Evolutionary conservation across 1,140 invertebrate genomes (phyloP).

Genomic region (Mamestra configurata): DNA sequence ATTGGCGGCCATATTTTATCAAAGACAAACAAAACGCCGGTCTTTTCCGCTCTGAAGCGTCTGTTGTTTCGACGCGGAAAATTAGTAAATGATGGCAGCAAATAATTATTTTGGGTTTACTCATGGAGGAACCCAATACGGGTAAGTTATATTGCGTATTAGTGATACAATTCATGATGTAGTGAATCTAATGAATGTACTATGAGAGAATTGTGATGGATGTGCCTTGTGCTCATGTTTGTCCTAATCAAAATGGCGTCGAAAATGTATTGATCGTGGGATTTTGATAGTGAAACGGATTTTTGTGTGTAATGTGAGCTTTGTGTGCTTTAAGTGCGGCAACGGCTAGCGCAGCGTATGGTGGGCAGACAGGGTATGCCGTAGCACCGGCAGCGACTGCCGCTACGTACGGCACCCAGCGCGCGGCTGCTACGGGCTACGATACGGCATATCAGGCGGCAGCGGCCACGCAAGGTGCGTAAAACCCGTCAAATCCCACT

Average conservation of each 20-base stretch:
- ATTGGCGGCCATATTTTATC: conserved; percentile 73
- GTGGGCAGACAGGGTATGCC: conserved; percentile 94
- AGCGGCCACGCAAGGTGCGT: conserved; percentile 91
- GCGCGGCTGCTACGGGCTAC: conserved; percentile 92
- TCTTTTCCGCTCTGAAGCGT: conserved; percentile 82
- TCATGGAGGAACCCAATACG: conserved; percentile 96
- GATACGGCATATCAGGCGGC: conserved; percentile 93
- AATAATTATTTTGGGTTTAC: conserved; percentile 98
- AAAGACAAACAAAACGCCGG: conserved; percentile 83
- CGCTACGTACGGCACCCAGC: conserved; percentile 93
- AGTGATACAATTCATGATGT: conserved; percentile 55
- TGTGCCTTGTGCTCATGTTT: conserved; percentile 77
- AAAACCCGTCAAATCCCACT: conserved; percentile 56
- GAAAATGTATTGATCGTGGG: conserved; percentile 78
- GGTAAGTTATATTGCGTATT: conserved; percentile 88
- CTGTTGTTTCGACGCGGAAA: conserved; percentile 80
- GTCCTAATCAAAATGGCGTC: conserved; percentile 84
- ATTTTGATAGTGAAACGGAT: conserved; percentile 57
- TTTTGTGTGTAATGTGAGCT: conserved; percentile 55
- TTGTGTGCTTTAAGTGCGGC: conserved; percentile 84
- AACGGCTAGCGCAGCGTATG: conserved; percentile 92
- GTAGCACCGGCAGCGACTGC: conserved; percentile 93
- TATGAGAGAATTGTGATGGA: conserved; percentile 55
- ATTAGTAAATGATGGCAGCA: conserved; percentile 92
- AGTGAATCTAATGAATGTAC: conserved; percentile 18